Base-by-base conservation (phyloP, 2,113 vertebrate species). In the Nothoprocta perdicaria region DNA sequence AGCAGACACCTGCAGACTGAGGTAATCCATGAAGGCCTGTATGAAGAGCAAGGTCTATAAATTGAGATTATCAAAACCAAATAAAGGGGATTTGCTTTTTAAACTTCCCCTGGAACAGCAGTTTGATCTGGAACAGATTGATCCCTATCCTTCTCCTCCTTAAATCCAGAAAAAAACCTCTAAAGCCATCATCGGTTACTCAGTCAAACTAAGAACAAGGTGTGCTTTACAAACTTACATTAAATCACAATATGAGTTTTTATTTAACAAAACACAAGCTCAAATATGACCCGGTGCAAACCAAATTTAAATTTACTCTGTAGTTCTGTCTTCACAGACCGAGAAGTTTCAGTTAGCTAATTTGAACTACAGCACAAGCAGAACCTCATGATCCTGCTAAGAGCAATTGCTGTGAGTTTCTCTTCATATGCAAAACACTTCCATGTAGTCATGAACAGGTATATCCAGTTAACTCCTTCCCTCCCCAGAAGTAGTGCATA, bases 381-480 rank as follows among this genome's bases (percentile, higher is more conserved):
- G 84, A 95, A 88, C 79, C 52, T 68, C 68, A 89, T 10, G 6
- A 88, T 87, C 78, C 57, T 94, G 89, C 85, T 88, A 92, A 74
- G 57, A 79, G 43, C 83, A 89, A 84, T 92, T 60, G 86, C 60
- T 29, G 3, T 8, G 48, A 45, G 57, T 57, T 86, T 89, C 50
- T 83, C 45, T 61, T 65, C 60, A 4, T 4, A 52, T 40, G 46
- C 65, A 91, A 75, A 68, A 79, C 50, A 81, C 81, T 94, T 88
- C 87, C n/a, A 29, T 15, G 55, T 65, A 84, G 66, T 31, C 73
- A 81, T 88, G 81, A 94, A 83, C 83, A 93, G 55, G 14, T 46
- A 91, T 72, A 83, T 92, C 91, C 55, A 75, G 76, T 95, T 96
- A 96, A 94, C 66, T 93, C 29, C 14, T 40, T 63, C 78, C 67